Evolutionary conservation across 2,888 invertebrate genomes (phyloP).

Genomic region (Andrena dorsata): DNA sequence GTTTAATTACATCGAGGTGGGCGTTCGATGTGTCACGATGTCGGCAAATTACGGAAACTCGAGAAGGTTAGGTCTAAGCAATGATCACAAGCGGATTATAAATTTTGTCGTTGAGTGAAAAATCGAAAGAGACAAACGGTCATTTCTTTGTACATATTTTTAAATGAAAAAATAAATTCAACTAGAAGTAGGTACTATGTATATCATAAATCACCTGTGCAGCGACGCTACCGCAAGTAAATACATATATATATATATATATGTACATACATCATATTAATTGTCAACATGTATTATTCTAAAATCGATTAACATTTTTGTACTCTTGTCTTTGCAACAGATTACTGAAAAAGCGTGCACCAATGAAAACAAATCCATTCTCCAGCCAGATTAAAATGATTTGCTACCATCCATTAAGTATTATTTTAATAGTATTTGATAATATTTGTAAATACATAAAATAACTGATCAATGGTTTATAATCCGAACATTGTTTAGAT

Average conservation of each 20-base stretch:
- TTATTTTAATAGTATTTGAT: neutral
- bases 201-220: neutral
- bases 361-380: neutral
- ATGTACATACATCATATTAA: neutral
- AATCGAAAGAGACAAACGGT: neutral
- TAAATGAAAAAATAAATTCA: neutral
- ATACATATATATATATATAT: too few species aligned
- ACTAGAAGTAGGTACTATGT: neutral
- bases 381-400: neutral
- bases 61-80: conserved; percentile 46
- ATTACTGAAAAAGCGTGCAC: neutral
- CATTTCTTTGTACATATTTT: neutral
- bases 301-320: conserved; percentile 5
- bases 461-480: neutral
- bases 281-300: neutral
- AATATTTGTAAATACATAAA: neutral
- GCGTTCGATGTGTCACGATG: conserved; percentile 34
- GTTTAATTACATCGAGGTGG: conserved; percentile 17
- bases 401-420: neutral
- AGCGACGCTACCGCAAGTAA: neutral
- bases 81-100: conserved; percentile 11
- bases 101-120: neutral
- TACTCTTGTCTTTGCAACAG: neutral
- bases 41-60: conserved; percentile 20
- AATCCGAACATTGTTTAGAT: neutral